Conservation (phyloP, 2,888 invertebrate genomes). For the Plebejus melissa region DNA sequence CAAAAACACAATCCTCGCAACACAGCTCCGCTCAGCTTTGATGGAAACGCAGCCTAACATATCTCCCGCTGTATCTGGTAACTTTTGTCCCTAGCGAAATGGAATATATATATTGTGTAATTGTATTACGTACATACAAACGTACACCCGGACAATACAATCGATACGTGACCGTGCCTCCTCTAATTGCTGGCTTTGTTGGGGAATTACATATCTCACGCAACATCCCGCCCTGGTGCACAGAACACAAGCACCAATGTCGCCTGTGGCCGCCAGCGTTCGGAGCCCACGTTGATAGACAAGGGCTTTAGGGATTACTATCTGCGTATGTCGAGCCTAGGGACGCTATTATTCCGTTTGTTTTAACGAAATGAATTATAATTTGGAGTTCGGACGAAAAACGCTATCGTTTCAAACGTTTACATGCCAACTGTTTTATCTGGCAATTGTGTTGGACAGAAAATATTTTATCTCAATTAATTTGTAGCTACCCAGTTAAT, state of each 20-base stretch:
- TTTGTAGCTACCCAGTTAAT: neutral
- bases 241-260: conserved; percentile 5
- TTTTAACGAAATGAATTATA: conserved; percentile 25
- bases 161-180: conserved; percentile 44
- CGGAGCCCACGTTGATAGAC: conserved; percentile 25
- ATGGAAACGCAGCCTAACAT: no score
- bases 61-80: neutral
- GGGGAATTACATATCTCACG: conserved; percentile 25
- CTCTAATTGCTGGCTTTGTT: conserved; percentile 38
- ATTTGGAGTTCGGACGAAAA: conserved; percentile 24
- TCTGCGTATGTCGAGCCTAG: conserved; percentile 25
- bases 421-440: neutral
- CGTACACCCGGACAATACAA: conserved; percentile 46
- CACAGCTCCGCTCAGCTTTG: no score
- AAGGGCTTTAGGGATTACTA: conserved; percentile 32
- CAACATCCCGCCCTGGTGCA: neutral
- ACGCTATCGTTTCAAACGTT: neutral
- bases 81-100: conserved; percentile 24
- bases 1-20: no score
- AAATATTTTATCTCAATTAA: neutral
- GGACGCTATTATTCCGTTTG: conserved; percentile 31
- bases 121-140: conserved; percentile 28
- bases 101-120: conserved; percentile 12
- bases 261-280: conserved; percentile 5
- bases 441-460: conserved; percentile 10